Conservation (phyloP, 2,113 vertebrate species). For the Notechis scutatus region DNA sequence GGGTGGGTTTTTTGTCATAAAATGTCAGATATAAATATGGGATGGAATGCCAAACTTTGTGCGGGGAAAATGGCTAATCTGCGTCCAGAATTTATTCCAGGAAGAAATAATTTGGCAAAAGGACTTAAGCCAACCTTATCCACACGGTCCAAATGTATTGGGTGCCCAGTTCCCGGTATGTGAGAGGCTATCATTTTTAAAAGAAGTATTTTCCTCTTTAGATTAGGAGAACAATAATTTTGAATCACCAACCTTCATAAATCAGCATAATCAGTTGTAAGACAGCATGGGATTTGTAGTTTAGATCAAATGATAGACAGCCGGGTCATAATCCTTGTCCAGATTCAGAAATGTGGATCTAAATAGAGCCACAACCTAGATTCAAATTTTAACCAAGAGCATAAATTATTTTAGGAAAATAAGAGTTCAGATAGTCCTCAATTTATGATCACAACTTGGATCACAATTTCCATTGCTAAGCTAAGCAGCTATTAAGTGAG, state of each 20-base stretch:
- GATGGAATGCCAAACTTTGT: not conserved
- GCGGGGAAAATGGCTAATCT: not conserved
- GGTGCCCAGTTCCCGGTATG: not conserved
- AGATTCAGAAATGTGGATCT: not conserved
- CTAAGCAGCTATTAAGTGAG: not conserved
- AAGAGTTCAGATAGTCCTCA: not conserved
- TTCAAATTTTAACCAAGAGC: not conserved
- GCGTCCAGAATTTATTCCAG: not conserved
- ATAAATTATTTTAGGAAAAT: not conserved
- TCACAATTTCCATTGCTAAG: not conserved
- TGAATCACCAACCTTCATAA: not conserved
- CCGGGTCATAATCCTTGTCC: not conserved
- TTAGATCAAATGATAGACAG: not conserved
- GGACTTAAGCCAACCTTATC: not conserved
- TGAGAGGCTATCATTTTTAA: not conserved
- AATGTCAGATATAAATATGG: constrained; percentile 25
- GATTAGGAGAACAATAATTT: not conserved
- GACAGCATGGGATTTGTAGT: not conserved
- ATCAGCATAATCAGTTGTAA: not conserved
- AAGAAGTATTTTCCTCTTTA: not conserved
- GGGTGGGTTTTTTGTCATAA: not conserved
- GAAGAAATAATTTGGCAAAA: not conserved
- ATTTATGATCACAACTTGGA: not conserved
- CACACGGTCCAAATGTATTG: not conserved
- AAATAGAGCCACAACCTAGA: not conserved